Conservation (phyloP, 2,888 invertebrate species). For the Leptinotarsa peninsularis region DNA sequence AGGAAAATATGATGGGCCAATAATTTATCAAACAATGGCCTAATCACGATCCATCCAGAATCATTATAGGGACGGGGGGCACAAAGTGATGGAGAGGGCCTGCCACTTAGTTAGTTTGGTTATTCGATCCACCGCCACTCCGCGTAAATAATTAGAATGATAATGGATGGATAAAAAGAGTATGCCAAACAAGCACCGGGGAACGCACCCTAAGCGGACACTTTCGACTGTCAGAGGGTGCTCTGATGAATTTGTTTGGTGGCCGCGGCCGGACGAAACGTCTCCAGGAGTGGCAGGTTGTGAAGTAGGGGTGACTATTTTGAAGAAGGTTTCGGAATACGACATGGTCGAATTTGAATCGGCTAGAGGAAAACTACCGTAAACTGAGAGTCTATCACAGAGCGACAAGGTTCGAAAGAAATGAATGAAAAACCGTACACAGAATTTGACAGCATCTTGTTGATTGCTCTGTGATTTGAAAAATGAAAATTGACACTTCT, state of each 20-base stretch:
- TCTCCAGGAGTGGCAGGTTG: slow-evolving; percentile 60
- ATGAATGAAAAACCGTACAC: no score
- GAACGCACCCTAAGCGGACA: slow-evolving; percentile 59
- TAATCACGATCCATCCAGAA: slow-evolving; percentile 57
- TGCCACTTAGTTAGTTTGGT: slow-evolving; percentile 66
- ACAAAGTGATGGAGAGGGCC: slow-evolving; percentile 37
- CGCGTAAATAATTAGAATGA: slow-evolving; percentile 67
- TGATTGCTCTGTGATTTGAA: no score
- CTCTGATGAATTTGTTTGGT: slow-evolving; percentile 66
- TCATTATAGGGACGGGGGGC: slow-evolving; percentile 55
- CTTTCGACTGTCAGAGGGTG: slow-evolving; percentile 64
- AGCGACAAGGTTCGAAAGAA: no score
- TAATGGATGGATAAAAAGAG: slow-evolving; percentile 67
- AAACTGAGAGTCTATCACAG: no score
- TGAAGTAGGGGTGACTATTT: slow-evolving; percentile 45
- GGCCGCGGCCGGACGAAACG: slow-evolving; percentile 63
- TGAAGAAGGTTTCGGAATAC: background rate
- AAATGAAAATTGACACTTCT: no score
- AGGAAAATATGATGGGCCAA: slow-evolving; percentile 61
- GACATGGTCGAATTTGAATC: no score
- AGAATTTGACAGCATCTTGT: no score
- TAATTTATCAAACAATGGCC: slow-evolving; percentile 61
- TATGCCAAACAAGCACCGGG: slow-evolving; percentile 63
- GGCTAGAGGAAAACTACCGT: no score
- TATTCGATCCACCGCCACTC: slow-evolving; percentile 62